A percentile compares a stretch with the other conserved stretches of the same genome.
phyloP scores from a whole-genome alignment of 2,113 vertebrate genomes.

The Pelodiscus sinensis region DNA sequence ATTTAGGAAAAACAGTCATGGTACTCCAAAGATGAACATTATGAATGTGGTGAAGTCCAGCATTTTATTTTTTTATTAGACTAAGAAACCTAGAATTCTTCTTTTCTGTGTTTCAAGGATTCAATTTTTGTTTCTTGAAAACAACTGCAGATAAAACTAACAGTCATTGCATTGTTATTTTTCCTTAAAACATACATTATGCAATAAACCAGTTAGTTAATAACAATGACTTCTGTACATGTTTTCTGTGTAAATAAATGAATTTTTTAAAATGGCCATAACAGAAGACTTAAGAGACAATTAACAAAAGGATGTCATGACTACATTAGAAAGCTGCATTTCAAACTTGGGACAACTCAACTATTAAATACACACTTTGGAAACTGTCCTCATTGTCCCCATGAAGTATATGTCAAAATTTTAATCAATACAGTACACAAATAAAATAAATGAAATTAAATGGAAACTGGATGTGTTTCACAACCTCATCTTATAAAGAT shows the following conservation, averaged over 20 bases:
- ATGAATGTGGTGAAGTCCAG: conserved; percentile 37
- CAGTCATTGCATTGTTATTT: conserved; percentile 46
- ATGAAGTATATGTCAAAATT: neutral
- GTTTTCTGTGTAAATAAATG: conserved; percentile 34
- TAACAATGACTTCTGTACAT: conserved; percentile 57
- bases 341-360: neutral
- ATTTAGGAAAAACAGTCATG: neutral
- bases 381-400: neutral
- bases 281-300: conserved; percentile 11
- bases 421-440: neutral
- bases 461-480: neutral
- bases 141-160: conserved; percentile 26
- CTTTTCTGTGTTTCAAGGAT: conserved; percentile 13
- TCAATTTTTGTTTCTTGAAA: conserved; percentile 27
- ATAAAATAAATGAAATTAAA: neutral
- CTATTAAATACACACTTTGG: conserved; percentile 46
- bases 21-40: conserved; percentile 21
- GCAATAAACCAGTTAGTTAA: conserved; percentile 47
- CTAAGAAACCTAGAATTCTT: conserved; percentile 50
- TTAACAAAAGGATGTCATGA: conserved; percentile 44
- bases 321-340: conserved; percentile 40
- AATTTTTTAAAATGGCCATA: conserved; percentile 26
- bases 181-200: conserved; percentile 49
- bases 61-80: conserved; percentile 39
- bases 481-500: neutral